Evolutionary conservation across 2,797 vertebrate genomes (phyloP).

Genomic region (Mormyrus hasselquistii): DNA sequence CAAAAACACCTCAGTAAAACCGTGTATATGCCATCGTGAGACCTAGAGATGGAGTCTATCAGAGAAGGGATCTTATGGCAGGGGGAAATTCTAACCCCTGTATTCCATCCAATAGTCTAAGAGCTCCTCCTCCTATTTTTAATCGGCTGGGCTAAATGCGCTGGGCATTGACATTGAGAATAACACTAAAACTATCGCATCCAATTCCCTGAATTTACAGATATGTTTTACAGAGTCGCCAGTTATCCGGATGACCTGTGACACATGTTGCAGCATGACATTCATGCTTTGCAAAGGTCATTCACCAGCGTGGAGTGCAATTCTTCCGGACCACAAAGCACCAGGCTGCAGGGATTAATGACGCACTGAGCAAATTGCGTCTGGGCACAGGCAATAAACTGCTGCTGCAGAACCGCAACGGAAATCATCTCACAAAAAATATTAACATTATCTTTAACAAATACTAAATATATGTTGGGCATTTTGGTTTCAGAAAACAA

Average conservation of each 20-base stretch:
- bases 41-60: slow-evolving; percentile 11
- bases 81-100: slow-evolving; percentile 47
- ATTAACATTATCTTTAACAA: not conserved
- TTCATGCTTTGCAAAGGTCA: slow-evolving; percentile 14
- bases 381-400: not conserved
- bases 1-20: not conserved
- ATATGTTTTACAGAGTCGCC: not conserved
- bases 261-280: not conserved
- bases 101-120: slow-evolving; percentile 53
- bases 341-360: not conserved
- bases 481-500: not conserved
- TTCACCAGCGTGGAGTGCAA: not conserved
- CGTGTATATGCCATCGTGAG: not conserved
- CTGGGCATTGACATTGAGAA: not conserved
- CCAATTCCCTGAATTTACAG: not conserved
- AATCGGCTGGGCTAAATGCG: slow-evolving; percentile 35
- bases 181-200: not conserved
- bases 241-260: not conserved
- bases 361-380: not conserved
- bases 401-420: not conserved
- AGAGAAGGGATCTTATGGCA: not conserved
- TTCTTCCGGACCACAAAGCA: slow-evolving; percentile 23
- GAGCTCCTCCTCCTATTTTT: slow-evolving; percentile 40
- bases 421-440: not conserved
- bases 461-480: not conserved